Conservation (phyloP, 2,888 invertebrate species). For the Clusia tigrina region DNA sequence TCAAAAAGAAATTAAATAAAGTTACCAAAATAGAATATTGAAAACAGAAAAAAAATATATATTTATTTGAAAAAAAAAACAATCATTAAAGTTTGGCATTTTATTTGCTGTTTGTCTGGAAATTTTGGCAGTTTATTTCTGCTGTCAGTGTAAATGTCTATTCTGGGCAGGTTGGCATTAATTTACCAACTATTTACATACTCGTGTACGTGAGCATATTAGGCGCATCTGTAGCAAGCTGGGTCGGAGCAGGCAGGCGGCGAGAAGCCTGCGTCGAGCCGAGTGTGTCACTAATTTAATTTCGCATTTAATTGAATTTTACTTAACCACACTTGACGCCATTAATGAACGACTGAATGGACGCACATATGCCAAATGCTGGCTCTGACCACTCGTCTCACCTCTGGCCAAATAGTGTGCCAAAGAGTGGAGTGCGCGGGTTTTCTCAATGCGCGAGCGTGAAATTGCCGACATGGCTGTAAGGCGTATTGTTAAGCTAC, state of each 20-base stretch:
- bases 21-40: too few relatives aligned
- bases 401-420: constrained; percentile 1
- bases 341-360: background rate
- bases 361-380: background rate
- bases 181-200: background rate
- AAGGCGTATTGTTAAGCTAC: constrained; percentile 29
- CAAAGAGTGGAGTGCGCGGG: too few relatives aligned
- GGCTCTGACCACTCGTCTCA: constrained; percentile 4
- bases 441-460: too few relatives aligned
- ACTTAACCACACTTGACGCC: constrained; percentile 13
- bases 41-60: too few relatives aligned
- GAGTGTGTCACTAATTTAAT: constrained; percentile 28
- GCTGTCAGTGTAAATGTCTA: too few relatives aligned
- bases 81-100: too few relatives aligned
- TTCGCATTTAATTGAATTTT: constrained; percentile 29
- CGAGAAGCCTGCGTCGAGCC: too few relatives aligned
- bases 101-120: too few relatives aligned
- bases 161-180: background rate
- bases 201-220: background rate
- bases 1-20: too few relatives aligned
- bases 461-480: constrained; percentile 34
- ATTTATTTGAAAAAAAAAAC: too few relatives aligned
- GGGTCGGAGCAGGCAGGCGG: too few relatives aligned
- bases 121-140: too few relatives aligned
- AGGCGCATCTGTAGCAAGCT: constrained; percentile 35